Base-by-base conservation (phyloP, 2,888 invertebrate species). In the Belgica antarctica region DNA sequence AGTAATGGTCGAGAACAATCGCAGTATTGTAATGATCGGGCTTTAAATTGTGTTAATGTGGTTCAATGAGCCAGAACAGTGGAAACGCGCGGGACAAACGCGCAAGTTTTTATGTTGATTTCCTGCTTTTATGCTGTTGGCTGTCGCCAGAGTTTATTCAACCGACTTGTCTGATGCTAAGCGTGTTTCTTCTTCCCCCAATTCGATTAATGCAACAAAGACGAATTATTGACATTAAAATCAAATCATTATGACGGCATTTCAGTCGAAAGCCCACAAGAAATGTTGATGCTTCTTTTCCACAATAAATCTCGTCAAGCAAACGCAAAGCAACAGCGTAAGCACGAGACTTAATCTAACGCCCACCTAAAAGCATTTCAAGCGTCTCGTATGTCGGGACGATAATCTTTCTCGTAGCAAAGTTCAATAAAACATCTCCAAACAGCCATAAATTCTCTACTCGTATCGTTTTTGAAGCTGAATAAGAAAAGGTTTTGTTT, bases 131-230 rank as follows among this genome's bases (percentile, higher is more conserved):
- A 52, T 52, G 52, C 22, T 52, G 12, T n/a, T 52, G 7, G 17
- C 52, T 52, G 52, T 52, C 52, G 52, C 22, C 52, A 52, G 52
- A 52, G 52, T 52, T 52, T 52, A n/a, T 52, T 52, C 52, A 52
- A 52, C 52, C 52, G 17, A 7, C 52, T 52, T 4, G 3, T 41
- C 3, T 41, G 41, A n/a, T n/a, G n/a, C n/a, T n/a, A n/a, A n/a
- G n/a, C n/a, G n/a, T n/a, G n/a, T n/a, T n/a, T n/a, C 41, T 41
- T 41, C 15, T 41, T 7, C 15, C 3, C 5, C 31, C n/a, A 41
- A 52, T 52, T 22, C 52, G 52, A 52, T 41, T n/a, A 10, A 17
- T 52, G 52, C 52, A 17, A 22, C 52, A 52, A 17, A 2, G 5
- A 31, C 5, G 34, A 31, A 31, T 5, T 12, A 31, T 31, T 31